Evolutionary conservation across 2,888 invertebrate species (phyloP), one percentile per base, ranked within the genome.

Genomic region (Polia nebulosa): DNA sequence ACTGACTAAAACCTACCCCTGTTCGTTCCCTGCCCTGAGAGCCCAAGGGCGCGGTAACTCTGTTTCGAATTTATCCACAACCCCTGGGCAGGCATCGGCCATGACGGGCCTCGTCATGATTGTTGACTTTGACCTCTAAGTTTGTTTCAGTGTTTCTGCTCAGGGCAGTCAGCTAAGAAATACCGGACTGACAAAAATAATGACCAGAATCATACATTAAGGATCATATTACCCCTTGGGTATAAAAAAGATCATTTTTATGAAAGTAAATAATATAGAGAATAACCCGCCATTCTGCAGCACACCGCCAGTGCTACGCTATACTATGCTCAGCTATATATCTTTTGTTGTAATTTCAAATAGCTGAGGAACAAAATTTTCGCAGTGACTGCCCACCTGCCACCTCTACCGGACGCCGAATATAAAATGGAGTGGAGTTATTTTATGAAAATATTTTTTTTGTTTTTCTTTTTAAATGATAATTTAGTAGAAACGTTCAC

Each of bases 331-430:
- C 32, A 67, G 62, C 56, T 75, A 71, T 76, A 76, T 82, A 76
- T 81, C 58, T 65, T 60, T 56, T 76, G 76, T 75, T 80, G 81
- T 88, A 85, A 88, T 87, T 88, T 85, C 80, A 78, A 84, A 85
- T 78, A 80, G 83, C 72, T 72, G 80, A 82, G 72, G 72, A 76
- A 67, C 78, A 70, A 78, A 81, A 82, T 82, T 82, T 68, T 82
- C 79, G 81, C 70, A 72, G 80, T 78, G 75, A 78, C 81, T 80
- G 78, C 73, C 85, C 88, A 88, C 89, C 89, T 88, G 89, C 81
- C 84, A 76, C 82, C 84, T 63, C 62, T 62, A 72, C 45, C 27
- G 60, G 49, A 75, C 72, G 66, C 34, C 8, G 81, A 20, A 83
- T 64, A 85, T 44, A 1, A 52, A 68, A 60, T 71, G 62, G 53